Conservation (phyloP, 2,113 vertebrate genomes). For the Ranitomeya variabilis region DNA sequence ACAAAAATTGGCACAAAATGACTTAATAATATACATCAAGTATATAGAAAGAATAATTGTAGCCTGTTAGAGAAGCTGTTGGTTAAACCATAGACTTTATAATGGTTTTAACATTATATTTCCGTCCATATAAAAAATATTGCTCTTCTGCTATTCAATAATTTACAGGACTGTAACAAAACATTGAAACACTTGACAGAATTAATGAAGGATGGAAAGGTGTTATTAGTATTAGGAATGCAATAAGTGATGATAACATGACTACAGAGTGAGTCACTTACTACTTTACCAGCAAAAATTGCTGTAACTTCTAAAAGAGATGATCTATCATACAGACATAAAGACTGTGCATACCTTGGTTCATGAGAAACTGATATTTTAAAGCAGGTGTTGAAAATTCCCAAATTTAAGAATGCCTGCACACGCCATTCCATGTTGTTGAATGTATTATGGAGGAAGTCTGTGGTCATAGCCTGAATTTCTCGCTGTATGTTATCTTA, state of each 20-base stretch:
- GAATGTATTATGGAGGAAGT: no score
- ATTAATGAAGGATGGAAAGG: background rate
- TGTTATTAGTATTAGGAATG: background rate
- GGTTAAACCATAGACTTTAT: background rate
- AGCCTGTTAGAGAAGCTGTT: background rate
- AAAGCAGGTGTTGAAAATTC: no score
- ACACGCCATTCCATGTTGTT: no score
- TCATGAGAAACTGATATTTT: no score
- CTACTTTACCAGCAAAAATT: no score
- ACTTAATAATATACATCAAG: background rate
- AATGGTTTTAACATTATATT: constrained; percentile 4
- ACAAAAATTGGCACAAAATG: constrained; percentile 18
- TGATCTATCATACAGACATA: no score
- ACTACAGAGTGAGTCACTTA: no score
- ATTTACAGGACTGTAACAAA: background rate
- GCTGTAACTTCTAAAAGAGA: no score
- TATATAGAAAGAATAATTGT: background rate
- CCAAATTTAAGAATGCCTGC: no score
- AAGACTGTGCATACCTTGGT: no score
- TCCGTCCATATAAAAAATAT: background rate
- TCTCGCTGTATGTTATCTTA: no score
- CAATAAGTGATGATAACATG: background rate
- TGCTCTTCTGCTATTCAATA: background rate
- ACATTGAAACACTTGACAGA: background rate
- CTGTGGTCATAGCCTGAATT: no score